A percentile compares a stretch with the other conserved stretches of the same genome.
Evolutionary conservation across 2,113 vertebrate species (phyloP).

Genomic region (Forbesichthys papilliferus): DNA sequence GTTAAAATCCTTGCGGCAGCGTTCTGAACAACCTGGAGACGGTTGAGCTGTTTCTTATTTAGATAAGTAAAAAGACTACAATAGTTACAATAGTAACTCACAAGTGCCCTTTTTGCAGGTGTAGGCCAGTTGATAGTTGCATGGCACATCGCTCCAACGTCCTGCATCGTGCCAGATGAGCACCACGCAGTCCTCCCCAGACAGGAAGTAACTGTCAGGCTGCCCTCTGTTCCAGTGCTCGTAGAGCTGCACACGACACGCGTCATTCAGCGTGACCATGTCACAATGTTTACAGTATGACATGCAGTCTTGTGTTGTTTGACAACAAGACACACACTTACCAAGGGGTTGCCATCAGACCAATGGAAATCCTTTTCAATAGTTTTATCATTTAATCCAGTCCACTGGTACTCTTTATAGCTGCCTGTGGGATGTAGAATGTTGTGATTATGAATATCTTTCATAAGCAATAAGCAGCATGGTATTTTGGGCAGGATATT

Average conservation of each 20-base stretch:
- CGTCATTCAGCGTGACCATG: neutral
- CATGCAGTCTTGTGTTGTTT: no score
- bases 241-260: slow-evolving; percentile 78
- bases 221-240: slow-evolving; percentile 95
- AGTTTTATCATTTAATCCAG: slow-evolving; percentile 89
- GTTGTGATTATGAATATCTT: no score
- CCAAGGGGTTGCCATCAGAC: slow-evolving; percentile 92
- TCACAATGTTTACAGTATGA: no score
- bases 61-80: no score
- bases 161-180: slow-evolving; percentile 93
- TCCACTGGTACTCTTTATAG: slow-evolving; percentile 95
- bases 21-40: no score
- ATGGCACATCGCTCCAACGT: slow-evolving; percentile 94
- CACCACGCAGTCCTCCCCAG: slow-evolving; percentile 95
- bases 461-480: no score
- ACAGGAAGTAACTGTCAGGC: slow-evolving; percentile 96
- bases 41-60: no score
- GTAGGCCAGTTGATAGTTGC: slow-evolving; percentile 96
- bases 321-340: slow-evolving; percentile 62
- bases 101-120: slow-evolving; percentile 92
- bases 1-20: no score
- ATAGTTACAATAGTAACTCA: slow-evolving; percentile 26
- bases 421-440: slow-evolving; percentile 67
- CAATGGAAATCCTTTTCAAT: slow-evolving; percentile 93
- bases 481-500: no score